Evolutionary conservation across 2,113 vertebrate genomes (phyloP).

Genomic region (Cacatua alba): DNA sequence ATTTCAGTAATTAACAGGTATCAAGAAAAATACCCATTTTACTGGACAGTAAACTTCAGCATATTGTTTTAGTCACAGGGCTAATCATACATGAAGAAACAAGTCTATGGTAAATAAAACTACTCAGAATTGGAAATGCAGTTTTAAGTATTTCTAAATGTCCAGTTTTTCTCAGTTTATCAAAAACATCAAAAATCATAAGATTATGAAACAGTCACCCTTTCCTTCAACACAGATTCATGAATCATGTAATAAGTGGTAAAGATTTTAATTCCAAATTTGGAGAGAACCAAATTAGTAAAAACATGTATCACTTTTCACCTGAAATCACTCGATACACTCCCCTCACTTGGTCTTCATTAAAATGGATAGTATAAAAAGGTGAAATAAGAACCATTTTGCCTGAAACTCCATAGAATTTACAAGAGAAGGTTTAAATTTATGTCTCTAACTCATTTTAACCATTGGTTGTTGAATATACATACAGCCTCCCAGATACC

Average conservation of each 20-base stretch:
- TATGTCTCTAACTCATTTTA: neutral
- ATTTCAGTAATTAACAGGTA: neutral
- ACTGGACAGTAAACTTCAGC: neutral
- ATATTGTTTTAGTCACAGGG: neutral
- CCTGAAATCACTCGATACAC: neutral
- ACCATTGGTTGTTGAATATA: neutral
- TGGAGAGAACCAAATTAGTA: neutral
- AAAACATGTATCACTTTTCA: neutral
- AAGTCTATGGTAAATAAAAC: neutral
- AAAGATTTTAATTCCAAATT: constrained; percentile 5
- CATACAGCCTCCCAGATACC: neutral
- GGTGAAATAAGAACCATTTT: neutral
- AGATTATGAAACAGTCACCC: neutral
- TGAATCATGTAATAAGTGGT: neutral
- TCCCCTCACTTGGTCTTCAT: neutral
- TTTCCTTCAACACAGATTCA: neutral
- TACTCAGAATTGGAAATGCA: neutral
- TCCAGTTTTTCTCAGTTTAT: neutral
- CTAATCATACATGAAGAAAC: neutral
- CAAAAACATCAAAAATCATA: neutral
- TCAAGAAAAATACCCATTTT: neutral
- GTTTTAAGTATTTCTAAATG: neutral
- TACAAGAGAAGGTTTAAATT: neutral
- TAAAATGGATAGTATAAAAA: neutral
- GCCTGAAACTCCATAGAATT: neutral